Base-by-base conservation (phyloP, 1,140 invertebrate genomes). In the roundworm (Caenorhabditis elegans) region DNA sequence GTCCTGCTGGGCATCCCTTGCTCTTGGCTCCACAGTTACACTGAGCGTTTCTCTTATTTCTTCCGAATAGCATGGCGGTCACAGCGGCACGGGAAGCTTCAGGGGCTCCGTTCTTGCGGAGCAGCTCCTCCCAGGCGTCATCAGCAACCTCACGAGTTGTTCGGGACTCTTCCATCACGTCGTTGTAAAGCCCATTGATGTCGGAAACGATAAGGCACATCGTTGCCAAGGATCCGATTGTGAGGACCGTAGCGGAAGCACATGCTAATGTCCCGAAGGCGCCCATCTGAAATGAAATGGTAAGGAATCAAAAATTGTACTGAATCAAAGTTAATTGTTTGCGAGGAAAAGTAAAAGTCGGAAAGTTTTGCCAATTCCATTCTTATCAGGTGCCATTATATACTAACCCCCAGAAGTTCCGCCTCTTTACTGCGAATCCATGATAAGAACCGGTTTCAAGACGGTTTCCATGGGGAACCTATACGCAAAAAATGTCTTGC, bases 21-120 rank as follows among this genome's bases (percentile, higher is more conserved):
- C 51, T 60, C 34, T 55, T 39, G 0, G 78, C 34, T 28, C 78
- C 78, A 65, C 78, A 79, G 19, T 79, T 43, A 26, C 78, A 79
- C 17, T 79, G 78, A 43, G 36, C 78, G 24, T 60, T 46, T 65
- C 78, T 65, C 55, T 79, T 79, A n/a, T 79, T 79, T 65, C 78
- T 79, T n/a, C 78, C 78, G 17, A 79, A 43, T 1, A 79, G 28
- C 34, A 55, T 65, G 1, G 51, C 36, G 4, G 39, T 3, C 3
- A 55, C 51, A 19, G 78, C 39, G 2, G 5, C 34, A 11, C 46
- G 17, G 0, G 43, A 34, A 0, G 51, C 46, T 46, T 39, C 78
- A 11, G 36, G 39, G 22, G 78, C 60, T 5, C 60, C 51, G 24
- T 79, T 79, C 24, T 79, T 79, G 10, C 55, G 53, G 55, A 79